phyloP scores from a whole-genome alignment of 2,113 vertebrate species.

The Capreolus pygargus region DNA sequence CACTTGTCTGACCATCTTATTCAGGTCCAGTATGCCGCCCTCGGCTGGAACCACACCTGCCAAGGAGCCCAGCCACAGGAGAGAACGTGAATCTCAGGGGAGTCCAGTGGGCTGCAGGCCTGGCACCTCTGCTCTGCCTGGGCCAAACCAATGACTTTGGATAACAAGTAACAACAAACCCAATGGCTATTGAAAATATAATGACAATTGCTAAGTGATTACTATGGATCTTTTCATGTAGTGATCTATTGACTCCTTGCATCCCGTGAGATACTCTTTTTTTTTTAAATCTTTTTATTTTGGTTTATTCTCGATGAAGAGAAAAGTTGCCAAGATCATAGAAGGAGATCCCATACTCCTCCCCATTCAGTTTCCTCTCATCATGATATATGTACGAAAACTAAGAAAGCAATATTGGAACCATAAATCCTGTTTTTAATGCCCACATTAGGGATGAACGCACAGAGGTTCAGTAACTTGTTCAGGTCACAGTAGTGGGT shows the following conservation, averaged over 20 bases:
- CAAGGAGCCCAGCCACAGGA: neutral
- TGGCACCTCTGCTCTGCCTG: neutral
- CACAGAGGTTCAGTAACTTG: neutral
- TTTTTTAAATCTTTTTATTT: neutral
- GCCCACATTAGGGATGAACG: neutral
- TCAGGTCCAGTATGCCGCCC: conserved; percentile 46
- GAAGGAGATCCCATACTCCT: fast-evolving
- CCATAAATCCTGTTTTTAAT: neutral
- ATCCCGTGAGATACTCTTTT: neutral
- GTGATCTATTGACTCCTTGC: neutral
- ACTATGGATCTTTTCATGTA: neutral
- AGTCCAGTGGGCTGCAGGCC: neutral
- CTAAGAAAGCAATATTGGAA: neutral
- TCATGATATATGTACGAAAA: neutral
- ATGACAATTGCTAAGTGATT: neutral
- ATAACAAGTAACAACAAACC: neutral
- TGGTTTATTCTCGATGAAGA: neutral
- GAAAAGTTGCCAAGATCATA: neutral
- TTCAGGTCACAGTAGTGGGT: neutral
- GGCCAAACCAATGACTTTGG: too few species aligned
- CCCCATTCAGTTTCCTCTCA: neutral
- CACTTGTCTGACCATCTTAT: conserved; percentile 35
- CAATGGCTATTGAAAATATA: neutral
- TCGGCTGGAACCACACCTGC: conserved; percentile 48
- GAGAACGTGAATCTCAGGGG: neutral